These are phyloP conservation scores for Leptobrachium leishanense DNA, from an alignment of 2,113 vertebrate species.

Conservation along the genomic window DNA sequence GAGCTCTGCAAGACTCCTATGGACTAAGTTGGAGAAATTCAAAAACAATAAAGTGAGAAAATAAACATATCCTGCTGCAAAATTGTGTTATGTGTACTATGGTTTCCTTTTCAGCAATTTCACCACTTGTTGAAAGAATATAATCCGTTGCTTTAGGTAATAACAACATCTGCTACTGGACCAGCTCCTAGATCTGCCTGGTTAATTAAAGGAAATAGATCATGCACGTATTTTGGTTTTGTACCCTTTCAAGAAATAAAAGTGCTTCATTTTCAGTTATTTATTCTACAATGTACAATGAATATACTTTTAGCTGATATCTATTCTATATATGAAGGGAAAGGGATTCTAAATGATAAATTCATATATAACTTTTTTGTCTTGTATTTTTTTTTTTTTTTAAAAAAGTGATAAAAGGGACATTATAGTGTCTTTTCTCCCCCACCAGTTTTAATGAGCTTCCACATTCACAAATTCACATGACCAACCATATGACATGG, in stretches of 20 bases:
- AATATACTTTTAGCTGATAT: neutral
- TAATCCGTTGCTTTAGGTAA: neutral
- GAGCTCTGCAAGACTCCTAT: constrained; percentile 14
- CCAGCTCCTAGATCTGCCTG: neutral
- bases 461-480: no score
- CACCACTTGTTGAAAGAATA: neutral
- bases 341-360: no score
- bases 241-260: neutral
- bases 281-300: neutral
- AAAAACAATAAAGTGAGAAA: constrained; percentile 25
- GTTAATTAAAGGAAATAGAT: neutral
- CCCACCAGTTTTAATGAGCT: no score
- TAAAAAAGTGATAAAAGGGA: no score
- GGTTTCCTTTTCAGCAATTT: constrained; percentile 3
- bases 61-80: constrained; percentile 14
- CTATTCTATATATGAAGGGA: neutral
- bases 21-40: constrained; percentile 1
- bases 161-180: neutral
- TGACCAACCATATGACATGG: no score
- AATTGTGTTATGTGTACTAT: neutral
- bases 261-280: neutral
- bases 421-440: no score
- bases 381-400: no score
- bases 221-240: neutral
- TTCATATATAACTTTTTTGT: no score